Evolutionary conservation across 1,140 invertebrate species (phyloP), one percentile per base, ranked within the genome.

Genomic region (Cyrtorhinus lividipennis): DNA sequence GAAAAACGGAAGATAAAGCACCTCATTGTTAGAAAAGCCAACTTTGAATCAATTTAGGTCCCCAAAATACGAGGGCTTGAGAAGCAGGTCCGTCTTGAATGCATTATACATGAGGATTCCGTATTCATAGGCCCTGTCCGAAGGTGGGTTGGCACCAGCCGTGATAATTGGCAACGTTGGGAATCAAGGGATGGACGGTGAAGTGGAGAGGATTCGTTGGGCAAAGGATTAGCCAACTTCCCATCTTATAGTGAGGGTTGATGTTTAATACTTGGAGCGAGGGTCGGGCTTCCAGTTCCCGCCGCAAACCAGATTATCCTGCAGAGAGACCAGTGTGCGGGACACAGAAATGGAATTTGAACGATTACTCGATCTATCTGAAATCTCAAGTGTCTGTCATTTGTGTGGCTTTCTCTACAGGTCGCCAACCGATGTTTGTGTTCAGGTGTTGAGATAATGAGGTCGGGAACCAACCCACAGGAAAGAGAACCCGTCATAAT

Each of bases 51-150:
- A 53, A 53, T 53, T 53, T 15, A 53, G 48, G 18, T 5, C 10
- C 48, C 8, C 18, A 15, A 15, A 10, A 20, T 20, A n/a, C 48
- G 12, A 53, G 48, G 18, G 18, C 20, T 53, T 53, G 48, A 53
- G 48, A 53, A 53, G 20, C 20, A 20, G 48, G 48, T 53, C 48
- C 48, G 48, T 53, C 48, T 53, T 53, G 48, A 53, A 53, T 53
- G 48, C 48, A 53, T 53, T 53, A 53, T 13, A 53, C 48, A 53
- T 53, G 48, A 53, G 48, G 20, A 53, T 53, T 53, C 48, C 48
- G 48, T 53, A 53, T 53, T 53, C 48, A 53, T 53, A 53, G 48
- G 48, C 12, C 48, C 20, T 22, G 48, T 53, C 48, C 48, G 48
- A 53, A 53, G 48, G 48, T 53, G 48, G 48, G 12, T 22, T 22